phyloP scores from a whole-genome alignment of 2,113 vertebrate genomes.

The Pterocles gutturalis region DNA sequence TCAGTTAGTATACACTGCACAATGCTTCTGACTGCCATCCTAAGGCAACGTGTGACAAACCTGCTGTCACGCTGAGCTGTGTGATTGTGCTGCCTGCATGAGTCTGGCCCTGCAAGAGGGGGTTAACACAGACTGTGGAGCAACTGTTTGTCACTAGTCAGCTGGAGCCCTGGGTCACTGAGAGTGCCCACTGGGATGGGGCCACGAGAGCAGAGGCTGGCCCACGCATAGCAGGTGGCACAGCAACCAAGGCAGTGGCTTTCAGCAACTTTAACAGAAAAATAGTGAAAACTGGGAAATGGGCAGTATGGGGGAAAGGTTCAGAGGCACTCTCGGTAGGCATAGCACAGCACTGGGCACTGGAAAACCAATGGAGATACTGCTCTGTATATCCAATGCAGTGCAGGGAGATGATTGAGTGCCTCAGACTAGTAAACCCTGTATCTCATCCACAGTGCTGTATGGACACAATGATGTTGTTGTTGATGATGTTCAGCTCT shows the following conservation, averaged over 20 bases:
- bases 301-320: neutral
- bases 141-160: neutral
- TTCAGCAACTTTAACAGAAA: neutral
- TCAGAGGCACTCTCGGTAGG: neutral
- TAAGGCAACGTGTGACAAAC: neutral
- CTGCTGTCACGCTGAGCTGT: neutral
- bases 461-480: accelerated
- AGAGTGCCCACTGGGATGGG: too few species aligned
- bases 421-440: neutral
- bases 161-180: neutral
- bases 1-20: neutral
- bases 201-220: neutral
- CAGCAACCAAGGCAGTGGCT: neutral
- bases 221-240: neutral
- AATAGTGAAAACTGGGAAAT: neutral
- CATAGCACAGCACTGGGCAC: neutral
- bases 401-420: neutral
- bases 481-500: neutral
- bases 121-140: neutral
- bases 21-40: neutral
- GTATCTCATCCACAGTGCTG: neutral
- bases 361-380: neutral
- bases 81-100: neutral
- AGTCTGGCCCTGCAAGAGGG: neutral
- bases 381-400: neutral